Conservation (phyloP, 2,113 vertebrate genomes). For the Nothobranchius kuhntae region DNA sequence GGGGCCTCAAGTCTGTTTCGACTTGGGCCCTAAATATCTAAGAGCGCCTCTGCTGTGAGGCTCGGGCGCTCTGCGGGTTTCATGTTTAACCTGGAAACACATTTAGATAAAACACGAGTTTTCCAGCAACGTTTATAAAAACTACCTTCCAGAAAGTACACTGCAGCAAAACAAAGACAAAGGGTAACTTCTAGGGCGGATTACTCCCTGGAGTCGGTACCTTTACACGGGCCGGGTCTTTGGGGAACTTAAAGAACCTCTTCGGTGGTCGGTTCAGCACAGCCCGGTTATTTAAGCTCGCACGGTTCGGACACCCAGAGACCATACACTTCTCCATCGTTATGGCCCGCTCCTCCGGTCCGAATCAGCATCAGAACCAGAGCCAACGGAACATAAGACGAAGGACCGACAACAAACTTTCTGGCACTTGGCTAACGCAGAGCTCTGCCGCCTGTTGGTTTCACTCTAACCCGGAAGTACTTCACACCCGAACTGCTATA, state of each 20-base stretch:
- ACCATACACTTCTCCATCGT: slow-evolving; percentile 52
- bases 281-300: not conserved
- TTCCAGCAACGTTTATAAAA: no score
- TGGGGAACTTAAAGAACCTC: slow-evolving; percentile 58
- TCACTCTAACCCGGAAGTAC: not conserved
- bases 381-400: not conserved
- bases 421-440: no score
- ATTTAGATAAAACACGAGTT: no score
- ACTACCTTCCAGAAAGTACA: not conserved
- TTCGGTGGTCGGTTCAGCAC: slow-evolving; percentile 6
- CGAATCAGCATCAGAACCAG: not conserved
- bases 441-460: not conserved
- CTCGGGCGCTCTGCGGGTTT: no score
- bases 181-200: not conserved
- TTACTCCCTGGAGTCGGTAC: slow-evolving; percentile 27
- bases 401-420: no score
- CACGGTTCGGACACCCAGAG: slow-evolving; percentile 46
- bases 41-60: no score
- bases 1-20: no score
- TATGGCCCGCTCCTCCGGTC: not conserved
- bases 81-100: not conserved
- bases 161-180: not conserved
- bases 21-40: no score
- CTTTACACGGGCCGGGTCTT: slow-evolving; percentile 44
- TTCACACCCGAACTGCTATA: not conserved